Percentiles rank a stretch among this genome's conserved stretches.
Evolutionary conservation across 1,140 invertebrate genomes (phyloP).

Genomic region (Polypedilum vanderplanki): DNA sequence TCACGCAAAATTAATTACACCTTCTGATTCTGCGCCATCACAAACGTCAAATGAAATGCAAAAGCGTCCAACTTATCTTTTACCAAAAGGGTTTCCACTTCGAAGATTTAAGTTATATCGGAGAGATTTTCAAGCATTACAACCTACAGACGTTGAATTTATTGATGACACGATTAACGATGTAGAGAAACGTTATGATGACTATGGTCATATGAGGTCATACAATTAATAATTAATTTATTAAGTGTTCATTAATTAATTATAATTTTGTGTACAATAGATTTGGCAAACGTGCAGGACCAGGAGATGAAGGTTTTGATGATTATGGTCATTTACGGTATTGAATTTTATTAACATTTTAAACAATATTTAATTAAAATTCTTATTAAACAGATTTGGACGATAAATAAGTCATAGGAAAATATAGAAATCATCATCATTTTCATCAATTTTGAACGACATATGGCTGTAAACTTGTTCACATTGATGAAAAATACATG

Average conservation of each 20-base stretch:
- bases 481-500: constrained; percentile 1
- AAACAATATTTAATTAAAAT: no score
- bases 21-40: background rate
- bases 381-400: background rate
- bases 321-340: background rate
- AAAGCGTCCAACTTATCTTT: background rate
- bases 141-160: background rate
- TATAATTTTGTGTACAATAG: background rate
- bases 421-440: background rate
- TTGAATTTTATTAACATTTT: no score
- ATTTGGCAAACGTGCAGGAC: background rate
- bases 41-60: background rate
- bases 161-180: constrained; percentile 3
- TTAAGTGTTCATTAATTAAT: no score
- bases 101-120: background rate
- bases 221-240: no score
- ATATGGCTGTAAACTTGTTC: constrained; percentile 9
- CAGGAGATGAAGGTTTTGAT: background rate
- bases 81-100: background rate
- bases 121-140: background rate
- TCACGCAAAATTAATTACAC: background rate
- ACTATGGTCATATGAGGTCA: constrained; percentile 10
- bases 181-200: background rate
- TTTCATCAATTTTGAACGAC: background rate
- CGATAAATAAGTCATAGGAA: background rate